These are phyloP conservation scores for Hippocampus comes DNA, from an alignment of 2,113 vertebrate genomes.

Conservation along the genomic window DNA sequence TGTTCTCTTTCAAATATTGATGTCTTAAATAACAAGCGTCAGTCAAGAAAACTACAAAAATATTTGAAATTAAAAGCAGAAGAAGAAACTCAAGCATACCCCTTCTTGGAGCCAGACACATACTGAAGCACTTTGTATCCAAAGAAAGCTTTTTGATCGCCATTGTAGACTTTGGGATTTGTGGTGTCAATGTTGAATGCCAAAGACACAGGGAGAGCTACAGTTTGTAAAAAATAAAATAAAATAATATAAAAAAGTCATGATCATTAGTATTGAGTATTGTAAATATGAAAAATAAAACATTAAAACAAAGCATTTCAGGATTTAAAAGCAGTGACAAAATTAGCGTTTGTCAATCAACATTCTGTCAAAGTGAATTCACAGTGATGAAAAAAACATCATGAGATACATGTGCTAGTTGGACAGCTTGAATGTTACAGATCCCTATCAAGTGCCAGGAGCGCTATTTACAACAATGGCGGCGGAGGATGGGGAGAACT, in stretches of 20 bases:
- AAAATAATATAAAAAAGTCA: background rate
- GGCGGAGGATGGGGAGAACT: no score
- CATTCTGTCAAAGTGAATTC: no score
- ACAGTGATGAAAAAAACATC: no score
- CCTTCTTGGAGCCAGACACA: constrained; percentile 26
- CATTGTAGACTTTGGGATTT: background rate
- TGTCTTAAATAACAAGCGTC: background rate
- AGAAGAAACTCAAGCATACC: constrained; percentile 27
- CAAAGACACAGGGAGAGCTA: constrained; percentile 24
- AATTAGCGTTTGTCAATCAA: no score
- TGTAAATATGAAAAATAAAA: background rate
- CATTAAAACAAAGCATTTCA: background rate
- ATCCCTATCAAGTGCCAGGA: no score
- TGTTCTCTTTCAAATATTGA: background rate
- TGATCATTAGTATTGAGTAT: background rate
- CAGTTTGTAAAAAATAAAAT: background rate
- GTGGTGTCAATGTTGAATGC: constrained; percentile 56
- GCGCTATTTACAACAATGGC: no score
- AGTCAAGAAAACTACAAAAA: background rate
- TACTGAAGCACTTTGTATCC: constrained; percentile 65
- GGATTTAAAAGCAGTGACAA: no score
- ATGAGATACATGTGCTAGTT: no score
- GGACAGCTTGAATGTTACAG: no score
- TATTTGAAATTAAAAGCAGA: background rate
- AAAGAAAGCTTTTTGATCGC: constrained; percentile 47